A percentile compares a stretch with the other conserved stretches of the same genome.
These are phyloP conservation scores for Clepsis dumicolana DNA, from an alignment of 2,888 invertebrate species.

Conservation along the genomic window DNA sequence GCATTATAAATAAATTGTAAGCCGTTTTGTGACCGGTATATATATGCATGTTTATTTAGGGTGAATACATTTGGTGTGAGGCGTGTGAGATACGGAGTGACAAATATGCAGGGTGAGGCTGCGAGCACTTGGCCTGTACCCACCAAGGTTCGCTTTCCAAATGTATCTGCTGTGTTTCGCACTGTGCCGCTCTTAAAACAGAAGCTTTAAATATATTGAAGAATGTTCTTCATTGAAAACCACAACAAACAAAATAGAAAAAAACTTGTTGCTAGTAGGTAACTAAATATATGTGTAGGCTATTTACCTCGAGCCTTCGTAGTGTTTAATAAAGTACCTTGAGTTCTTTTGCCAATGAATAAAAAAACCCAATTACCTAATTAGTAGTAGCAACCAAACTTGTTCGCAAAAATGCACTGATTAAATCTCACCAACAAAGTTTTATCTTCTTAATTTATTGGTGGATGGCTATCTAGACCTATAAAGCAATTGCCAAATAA, in stretches of 20 bases:
- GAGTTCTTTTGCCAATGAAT: not conserved
- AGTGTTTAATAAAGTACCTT: not conserved
- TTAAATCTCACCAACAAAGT: not conserved
- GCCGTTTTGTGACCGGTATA: conserved; percentile 41
- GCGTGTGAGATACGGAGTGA: conserved; percentile 52
- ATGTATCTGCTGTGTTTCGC: not conserved
- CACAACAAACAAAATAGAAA: too few species aligned
- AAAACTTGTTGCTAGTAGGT: too few species aligned
- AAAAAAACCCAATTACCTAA: not conserved
- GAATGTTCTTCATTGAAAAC: not conserved
- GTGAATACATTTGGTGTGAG: conserved; percentile 49
- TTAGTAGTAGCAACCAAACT: not conserved
- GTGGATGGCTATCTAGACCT: too few species aligned
- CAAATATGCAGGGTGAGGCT: conserved; percentile 46
- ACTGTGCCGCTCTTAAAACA: not conserved
- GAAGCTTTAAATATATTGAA: not conserved
- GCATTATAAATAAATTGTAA: conserved; percentile 17
- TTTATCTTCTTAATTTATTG: too few species aligned
- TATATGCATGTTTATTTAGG: conserved; percentile 51
- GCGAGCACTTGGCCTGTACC: conserved; percentile 44
- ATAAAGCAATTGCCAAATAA: too few species aligned
- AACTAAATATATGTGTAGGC: too few species aligned
- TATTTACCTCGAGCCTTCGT: too few species aligned
- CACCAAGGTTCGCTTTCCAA: conserved; percentile 33
- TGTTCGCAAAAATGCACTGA: not conserved